phyloP scores from a whole-genome alignment of 1,140 invertebrate genomes.

The Adoxophyes honmai region DNA sequence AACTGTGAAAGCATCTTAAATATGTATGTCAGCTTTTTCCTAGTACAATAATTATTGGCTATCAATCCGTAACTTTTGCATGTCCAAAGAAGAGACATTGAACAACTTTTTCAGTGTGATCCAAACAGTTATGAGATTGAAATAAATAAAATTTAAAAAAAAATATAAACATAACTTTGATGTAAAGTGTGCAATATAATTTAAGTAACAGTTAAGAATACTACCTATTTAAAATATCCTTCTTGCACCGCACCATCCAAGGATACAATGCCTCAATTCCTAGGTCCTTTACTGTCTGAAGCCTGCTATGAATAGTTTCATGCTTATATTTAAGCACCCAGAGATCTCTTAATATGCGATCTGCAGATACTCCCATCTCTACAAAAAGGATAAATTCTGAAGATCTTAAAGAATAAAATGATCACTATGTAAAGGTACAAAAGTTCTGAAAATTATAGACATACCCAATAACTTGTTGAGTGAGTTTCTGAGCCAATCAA shows the following conservation, averaged over 20 bases:
- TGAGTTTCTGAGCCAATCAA: constrained; percentile 64
- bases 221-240: constrained; percentile 63
- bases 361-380: constrained; percentile 62
- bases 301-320: constrained; percentile 51
- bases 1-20: too few species aligned
- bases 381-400: constrained; percentile 30
- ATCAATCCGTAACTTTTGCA: too few species aligned
- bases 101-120: too few species aligned
- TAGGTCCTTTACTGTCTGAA: constrained; percentile 48
- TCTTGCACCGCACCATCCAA: constrained; percentile 73
- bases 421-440: not conserved
- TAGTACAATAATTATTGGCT: too few species aligned
- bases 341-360: constrained; percentile 67
- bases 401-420: too few species aligned
- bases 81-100: too few species aligned
- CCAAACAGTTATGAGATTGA: too few species aligned
- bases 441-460: constrained; percentile 18
- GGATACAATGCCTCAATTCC: constrained; percentile 58
- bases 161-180: too few species aligned
- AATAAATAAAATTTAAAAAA: too few species aligned
- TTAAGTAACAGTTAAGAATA: constrained; percentile 15
- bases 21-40: too few species aligned
- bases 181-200: not conserved
- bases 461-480: constrained; percentile 65
- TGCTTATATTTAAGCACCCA: constrained; percentile 72